phyloP scores from a whole-genome alignment of 2,888 invertebrate species.

The Caenorhabditis plicata region DNA sequence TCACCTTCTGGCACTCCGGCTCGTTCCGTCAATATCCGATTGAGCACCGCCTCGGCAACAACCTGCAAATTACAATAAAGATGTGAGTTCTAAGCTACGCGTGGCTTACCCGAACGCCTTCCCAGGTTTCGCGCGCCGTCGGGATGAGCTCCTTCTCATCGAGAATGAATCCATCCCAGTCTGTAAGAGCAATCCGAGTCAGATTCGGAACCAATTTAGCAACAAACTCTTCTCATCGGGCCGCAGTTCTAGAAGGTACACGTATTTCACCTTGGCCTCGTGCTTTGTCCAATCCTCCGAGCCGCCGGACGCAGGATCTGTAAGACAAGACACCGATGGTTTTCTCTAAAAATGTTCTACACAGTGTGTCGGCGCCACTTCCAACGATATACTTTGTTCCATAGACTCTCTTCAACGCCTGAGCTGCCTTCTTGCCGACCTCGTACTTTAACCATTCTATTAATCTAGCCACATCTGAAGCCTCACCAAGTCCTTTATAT shows the following conservation, averaged over 20 bases:
- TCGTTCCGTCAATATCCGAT: constrained; percentile 24
- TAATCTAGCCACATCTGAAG: neutral
- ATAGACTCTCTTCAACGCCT: constrained; percentile 57
- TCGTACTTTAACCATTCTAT: constrained; percentile 46
- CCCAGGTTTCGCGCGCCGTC: constrained; percentile 64
- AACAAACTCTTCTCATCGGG: constrained; percentile 61
- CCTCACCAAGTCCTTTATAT: constrained; percentile 60
- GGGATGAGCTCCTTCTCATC: constrained; percentile 62
- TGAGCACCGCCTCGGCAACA: constrained; percentile 60
- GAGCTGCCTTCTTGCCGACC: constrained; percentile 60
- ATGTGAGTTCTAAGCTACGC: no score
- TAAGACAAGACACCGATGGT: no score
- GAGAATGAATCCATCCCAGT: constrained; percentile 65
- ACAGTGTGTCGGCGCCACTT: constrained; percentile 63
- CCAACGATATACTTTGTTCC: constrained; percentile 64
- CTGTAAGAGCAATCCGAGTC: constrained; percentile 27
- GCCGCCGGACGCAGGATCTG: constrained; percentile 65
- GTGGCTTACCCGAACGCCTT: constrained; percentile 62
- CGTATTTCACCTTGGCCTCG: constrained; percentile 62
- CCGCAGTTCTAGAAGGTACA: constrained; percentile 63
- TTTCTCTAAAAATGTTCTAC: no score
- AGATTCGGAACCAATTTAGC: no score
- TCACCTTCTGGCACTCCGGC: constrained; percentile 13
- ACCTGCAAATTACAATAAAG: no score
- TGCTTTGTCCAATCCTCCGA: constrained; percentile 65